phyloP scores from a whole-genome alignment of 2,797 vertebrate genomes.

The Enteromius viviparus region DNA sequence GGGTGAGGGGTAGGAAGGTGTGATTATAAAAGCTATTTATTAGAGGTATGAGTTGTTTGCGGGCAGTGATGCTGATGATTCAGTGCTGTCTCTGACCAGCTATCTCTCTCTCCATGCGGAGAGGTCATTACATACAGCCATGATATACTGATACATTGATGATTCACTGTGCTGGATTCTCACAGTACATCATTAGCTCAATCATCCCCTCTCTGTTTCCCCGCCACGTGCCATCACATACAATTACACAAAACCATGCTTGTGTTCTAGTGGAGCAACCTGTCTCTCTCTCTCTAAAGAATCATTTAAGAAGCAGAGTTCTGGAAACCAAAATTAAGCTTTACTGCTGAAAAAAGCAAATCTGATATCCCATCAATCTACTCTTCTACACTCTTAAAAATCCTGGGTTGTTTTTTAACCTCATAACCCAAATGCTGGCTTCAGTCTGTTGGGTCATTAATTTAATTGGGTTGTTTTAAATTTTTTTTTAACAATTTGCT shows the following conservation, averaged over 20 bases:
- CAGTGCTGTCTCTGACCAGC: not conserved
- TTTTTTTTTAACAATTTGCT: too few species aligned
- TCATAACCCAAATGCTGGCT: too few species aligned
- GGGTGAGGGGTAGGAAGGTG: not conserved
- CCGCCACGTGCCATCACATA: constrained; percentile 26
- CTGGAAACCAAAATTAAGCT: not conserved
- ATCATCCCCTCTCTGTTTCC: constrained; percentile 32
- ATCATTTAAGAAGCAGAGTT: not conserved
- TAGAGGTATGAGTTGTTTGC: constrained; percentile 17
- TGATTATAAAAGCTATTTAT: constrained; percentile 28
- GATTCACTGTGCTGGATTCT: constrained; percentile 48
- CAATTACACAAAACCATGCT: not conserved
- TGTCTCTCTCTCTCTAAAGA: not conserved
- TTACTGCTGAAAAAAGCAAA: too few species aligned
- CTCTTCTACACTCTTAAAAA: too few species aligned
- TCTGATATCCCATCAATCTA: not conserved
- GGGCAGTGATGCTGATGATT: constrained; percentile 15
- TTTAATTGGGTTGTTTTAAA: too few species aligned
- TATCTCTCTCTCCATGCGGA: not conserved
- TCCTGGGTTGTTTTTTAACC: too few species aligned
- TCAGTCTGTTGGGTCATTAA: too few species aligned
- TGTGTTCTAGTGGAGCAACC: not conserved
- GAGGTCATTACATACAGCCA: constrained; percentile 49
- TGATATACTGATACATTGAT: constrained; percentile 35
- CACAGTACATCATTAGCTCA: constrained; percentile 49